phyloP scores from a whole-genome alignment of 2,888 invertebrate genomes.

The Athalia cordata region DNA sequence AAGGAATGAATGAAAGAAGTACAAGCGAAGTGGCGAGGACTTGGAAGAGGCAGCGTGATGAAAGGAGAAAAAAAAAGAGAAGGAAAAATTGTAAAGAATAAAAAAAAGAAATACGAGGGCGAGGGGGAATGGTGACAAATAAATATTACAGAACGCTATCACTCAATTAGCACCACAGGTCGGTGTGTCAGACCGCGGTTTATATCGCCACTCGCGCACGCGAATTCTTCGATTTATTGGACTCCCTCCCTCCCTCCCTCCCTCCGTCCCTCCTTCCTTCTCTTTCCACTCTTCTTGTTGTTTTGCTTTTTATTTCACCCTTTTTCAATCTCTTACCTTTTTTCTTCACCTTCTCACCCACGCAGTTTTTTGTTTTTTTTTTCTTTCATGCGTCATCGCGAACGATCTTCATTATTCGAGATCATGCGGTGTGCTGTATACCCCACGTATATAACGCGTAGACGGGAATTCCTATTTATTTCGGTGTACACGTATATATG shows the following conservation, averaged over 20 bases:
- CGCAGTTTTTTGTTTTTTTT: too few relatives aligned
- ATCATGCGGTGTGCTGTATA: too few relatives aligned
- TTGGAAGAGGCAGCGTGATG: not conserved
- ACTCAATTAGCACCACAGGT: conserved; percentile 62
- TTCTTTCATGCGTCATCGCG: too few relatives aligned
- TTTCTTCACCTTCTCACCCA: too few relatives aligned
- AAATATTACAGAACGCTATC: conserved; percentile 61
- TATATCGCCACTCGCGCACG: not conserved
- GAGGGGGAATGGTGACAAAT: conserved; percentile 44
- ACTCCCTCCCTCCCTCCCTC: not conserved
- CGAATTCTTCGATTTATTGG: conserved; percentile 35
- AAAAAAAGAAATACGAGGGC: not conserved
- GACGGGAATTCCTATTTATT: not conserved
- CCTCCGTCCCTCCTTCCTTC: not conserved
- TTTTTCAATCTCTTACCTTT: too few relatives aligned
- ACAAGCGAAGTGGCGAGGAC: not conserved
- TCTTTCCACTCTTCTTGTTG: not conserved
- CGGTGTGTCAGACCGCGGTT: conserved; percentile 7
- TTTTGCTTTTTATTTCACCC: too few relatives aligned
- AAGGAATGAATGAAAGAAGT: not conserved
- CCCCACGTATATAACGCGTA: not conserved
- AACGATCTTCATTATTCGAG: too few relatives aligned
- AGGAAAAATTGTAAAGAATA: not conserved
- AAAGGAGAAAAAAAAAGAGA: not conserved
- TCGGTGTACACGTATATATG: not conserved